Percentiles rank a stretch among this genome's conserved stretches.
These are phyloP conservation scores for Epinephelus awoara DNA, from an alignment of 2,797 vertebrate species.

Conservation along the genomic window DNA sequence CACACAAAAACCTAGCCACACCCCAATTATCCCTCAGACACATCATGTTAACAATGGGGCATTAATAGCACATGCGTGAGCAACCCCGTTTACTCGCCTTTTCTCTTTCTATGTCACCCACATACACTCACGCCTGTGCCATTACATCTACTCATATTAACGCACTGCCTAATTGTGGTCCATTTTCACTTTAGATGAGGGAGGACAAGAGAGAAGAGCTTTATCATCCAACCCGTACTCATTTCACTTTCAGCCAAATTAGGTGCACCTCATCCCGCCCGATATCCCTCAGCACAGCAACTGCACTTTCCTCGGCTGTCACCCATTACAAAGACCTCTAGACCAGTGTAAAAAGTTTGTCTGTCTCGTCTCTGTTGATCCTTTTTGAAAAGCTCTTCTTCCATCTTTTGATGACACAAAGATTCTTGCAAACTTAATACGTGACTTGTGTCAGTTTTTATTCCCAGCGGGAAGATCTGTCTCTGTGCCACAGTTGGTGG, in stretches of 20 bases:
- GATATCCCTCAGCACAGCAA: slow-evolving; percentile 1
- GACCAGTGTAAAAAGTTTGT: slow-evolving; percentile 32
- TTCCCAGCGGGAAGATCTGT: slow-evolving; percentile 32
- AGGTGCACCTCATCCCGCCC: slow-evolving; percentile 21
- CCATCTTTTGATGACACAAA: neutral
- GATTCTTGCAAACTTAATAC: slow-evolving; percentile 15
- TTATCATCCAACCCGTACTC: slow-evolving; percentile 53
- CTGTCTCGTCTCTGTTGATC: slow-evolving; percentile 22
- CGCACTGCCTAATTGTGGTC: slow-evolving; percentile 37
- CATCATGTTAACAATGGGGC: slow-evolving; percentile 64
- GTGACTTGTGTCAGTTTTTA: slow-evolving; percentile 42
- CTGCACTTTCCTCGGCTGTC: slow-evolving; percentile 25
- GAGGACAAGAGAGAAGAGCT: slow-evolving; percentile 35
- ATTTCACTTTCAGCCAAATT: slow-evolving; percentile 54
- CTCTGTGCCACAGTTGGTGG: slow-evolving; percentile 31
- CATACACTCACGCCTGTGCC: slow-evolving; percentile 11
- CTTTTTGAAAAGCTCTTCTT: slow-evolving; percentile 27
- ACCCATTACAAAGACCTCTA: slow-evolving; percentile 1
- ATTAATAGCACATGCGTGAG: slow-evolving; percentile 59
- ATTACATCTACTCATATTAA: slow-evolving; percentile 50
- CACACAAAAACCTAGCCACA: slow-evolving; percentile 29
- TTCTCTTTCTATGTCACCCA: slow-evolving; percentile 13
- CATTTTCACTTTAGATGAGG: slow-evolving; percentile 57
- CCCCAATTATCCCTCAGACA: slow-evolving; percentile 62
- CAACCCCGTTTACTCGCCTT: slow-evolving; percentile 8